Evolutionary conservation across 1,140 invertebrate genomes (phyloP).

Genomic region (Mylabris phalerata): DNA sequence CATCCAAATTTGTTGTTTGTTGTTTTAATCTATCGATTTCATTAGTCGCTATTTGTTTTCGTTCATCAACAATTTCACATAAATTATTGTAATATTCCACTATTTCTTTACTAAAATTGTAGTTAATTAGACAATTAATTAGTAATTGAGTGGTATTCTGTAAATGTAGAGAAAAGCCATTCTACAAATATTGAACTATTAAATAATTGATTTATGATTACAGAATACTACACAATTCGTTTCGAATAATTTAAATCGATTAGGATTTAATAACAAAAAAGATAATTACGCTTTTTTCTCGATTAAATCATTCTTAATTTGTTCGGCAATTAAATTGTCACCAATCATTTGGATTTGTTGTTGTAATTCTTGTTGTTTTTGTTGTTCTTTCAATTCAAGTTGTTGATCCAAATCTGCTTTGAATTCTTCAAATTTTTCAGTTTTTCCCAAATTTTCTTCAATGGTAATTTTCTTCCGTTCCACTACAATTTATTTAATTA

Average conservation of each 20-base stretch:
- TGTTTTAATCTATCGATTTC: slow-evolving; percentile 18
- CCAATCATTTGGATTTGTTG: slow-evolving; percentile 20
- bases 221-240: background rate
- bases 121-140: slow-evolving; percentile 1
- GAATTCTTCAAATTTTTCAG: slow-evolving; percentile 26
- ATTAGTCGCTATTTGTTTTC: slow-evolving; percentile 24
- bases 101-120: slow-evolving; percentile 28
- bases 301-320: slow-evolving; percentile 29
- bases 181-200: no score
- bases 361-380: slow-evolving; percentile 28
- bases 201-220: no score
- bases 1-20: slow-evolving; percentile 13
- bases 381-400: slow-evolving; percentile 29
- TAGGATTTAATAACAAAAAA: background rate
- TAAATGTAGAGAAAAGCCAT: no score
- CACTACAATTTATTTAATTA: slow-evolving; percentile 22
- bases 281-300: slow-evolving; percentile 35
- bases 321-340: slow-evolving; percentile 23
- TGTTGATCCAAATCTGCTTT: slow-evolving; percentile 33
- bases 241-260: no score
- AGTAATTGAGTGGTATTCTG: background rate
- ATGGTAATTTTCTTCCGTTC: slow-evolving; percentile 27
- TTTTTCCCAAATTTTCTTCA: slow-evolving; percentile 28
- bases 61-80: slow-evolving; percentile 21
- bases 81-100: slow-evolving; percentile 34